Conservation (phyloP, 2,113 vertebrate genomes). For the Fukomys damarensis region DNA sequence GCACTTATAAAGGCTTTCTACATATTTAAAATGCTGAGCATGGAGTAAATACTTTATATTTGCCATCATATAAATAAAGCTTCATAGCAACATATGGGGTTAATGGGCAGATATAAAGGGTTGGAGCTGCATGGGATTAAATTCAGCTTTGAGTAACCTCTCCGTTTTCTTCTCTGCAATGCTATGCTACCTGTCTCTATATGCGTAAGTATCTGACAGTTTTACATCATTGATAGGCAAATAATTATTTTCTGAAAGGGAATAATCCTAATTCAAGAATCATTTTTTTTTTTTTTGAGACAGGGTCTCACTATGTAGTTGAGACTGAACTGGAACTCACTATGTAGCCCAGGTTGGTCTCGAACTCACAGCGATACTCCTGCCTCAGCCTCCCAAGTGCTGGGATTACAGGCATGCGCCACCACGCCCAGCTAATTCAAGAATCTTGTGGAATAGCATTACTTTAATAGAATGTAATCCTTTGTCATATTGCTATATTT, state of each 20-base stretch:
- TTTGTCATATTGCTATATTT: conserved; percentile 7
- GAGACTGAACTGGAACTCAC: no score
- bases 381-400: no score
- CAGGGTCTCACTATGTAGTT: no score
- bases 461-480: neutral
- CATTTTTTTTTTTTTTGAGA: no score
- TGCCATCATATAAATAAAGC: neutral
- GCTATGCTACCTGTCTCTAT: neutral
- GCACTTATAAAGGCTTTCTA: conserved; percentile 30
- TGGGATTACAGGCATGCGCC: no score
- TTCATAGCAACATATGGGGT: neutral
- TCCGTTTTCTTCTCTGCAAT: neutral
- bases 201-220: neutral
- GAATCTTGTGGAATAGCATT: neutral
- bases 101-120: neutral
- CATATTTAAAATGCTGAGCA: neutral
- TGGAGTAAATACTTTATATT: neutral
- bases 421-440: no score
- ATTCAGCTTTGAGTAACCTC: neutral
- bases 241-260: neutral
- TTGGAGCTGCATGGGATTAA: neutral
- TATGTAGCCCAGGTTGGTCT: no score
- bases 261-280: conserved; percentile 27
- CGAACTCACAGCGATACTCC: no score
- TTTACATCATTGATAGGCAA: neutral